phyloP scores from a whole-genome alignment of 2,888 invertebrate species.

The Philhelius pedissequus region DNA sequence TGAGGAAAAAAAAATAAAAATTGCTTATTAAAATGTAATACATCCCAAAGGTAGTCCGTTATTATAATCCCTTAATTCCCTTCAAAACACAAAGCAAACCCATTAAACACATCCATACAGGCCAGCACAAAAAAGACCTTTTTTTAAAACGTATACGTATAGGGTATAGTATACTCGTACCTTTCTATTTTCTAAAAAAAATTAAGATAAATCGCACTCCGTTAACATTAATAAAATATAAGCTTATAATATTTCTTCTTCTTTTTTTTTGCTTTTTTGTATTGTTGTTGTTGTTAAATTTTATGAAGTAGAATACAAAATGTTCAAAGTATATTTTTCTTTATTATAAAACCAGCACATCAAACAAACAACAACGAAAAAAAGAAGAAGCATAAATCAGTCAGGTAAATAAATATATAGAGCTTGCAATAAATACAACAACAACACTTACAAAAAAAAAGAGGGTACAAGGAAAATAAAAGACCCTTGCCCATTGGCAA shows the following conservation, averaged over 20 bases:
- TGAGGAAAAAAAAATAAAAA: not conserved
- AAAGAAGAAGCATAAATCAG: slow-evolving; percentile 45
- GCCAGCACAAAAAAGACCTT: not conserved
- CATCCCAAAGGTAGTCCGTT: slow-evolving; percentile 8
- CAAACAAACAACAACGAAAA: not conserved
- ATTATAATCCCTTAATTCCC: not conserved
- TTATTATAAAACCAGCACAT: slow-evolving; percentile 45
- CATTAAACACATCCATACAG: slow-evolving; percentile 20
- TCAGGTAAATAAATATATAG: slow-evolving; percentile 58
- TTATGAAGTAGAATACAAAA: slow-evolving; percentile 8
- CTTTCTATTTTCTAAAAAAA: not conserved
- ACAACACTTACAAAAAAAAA: not conserved
- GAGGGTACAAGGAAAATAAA: slow-evolving; percentile 8
- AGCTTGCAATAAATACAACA: not conserved
- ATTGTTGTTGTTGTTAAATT: not conserved
- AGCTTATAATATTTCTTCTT: not conserved
- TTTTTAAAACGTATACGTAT: not conserved
- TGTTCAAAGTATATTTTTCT: slow-evolving; percentile 29
- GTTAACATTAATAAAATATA: slow-evolving; percentile 32
- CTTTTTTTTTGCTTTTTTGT: not conserved
- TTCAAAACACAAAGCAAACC: slow-evolving; percentile 3
- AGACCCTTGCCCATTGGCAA: slow-evolving; percentile 53
- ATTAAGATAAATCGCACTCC: slow-evolving; percentile 46
- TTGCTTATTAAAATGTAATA: slow-evolving; percentile 5
- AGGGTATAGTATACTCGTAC: no score